Base-by-base conservation (phyloP, 2,888 invertebrate genomes). In the Stenurella melanura region DNA sequence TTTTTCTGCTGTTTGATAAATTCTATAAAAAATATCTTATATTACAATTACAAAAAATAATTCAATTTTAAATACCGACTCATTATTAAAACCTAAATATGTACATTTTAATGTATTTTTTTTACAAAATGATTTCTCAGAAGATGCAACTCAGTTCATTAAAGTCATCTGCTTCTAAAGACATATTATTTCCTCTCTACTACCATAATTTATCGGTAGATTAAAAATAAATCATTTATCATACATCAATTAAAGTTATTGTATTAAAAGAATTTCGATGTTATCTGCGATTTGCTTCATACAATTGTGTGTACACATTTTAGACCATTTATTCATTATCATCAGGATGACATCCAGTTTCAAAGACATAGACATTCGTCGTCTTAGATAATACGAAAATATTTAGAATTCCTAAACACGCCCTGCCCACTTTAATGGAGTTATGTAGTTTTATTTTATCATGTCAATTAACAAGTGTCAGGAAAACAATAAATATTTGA, bases 381-480 rank as follows among this genome's bases (percentile, higher is more conserved):
- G 15, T 50, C n/a, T 42, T 42, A 50, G 64, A 64, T 64, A 1
- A 19, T 18, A 64, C 7, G 38, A 64, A 38, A 19, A 50, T 38
- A 11, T 63, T 63, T 18, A 19, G 15, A 21, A 64, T 42, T 18
- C 19, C 42, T 42, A 42, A 18, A 18, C 64, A 64, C 42, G 67
- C 50, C 67, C 54, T 67, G 11, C 50, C 1, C 0, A 1, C 9
- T n/a, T 30, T 57, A 34, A 69, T 58, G 26, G 57, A 68, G 17
- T 63, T 30, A 21, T 21, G 42, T 34, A 34, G 58, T 30, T n/a
- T 19, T 69, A 56, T 69, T 69, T 57, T 17, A 34, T 34, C 17
- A 38, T 57, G 34, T 18, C 69, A 69, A 69, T 69, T 69, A 69
- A 69, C 69, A 57, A 30, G 57, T 69, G 69, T 69, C 69, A 69